Base-by-base conservation (phyloP, 2,888 invertebrate genomes). In the Carcina quercana region DNA sequence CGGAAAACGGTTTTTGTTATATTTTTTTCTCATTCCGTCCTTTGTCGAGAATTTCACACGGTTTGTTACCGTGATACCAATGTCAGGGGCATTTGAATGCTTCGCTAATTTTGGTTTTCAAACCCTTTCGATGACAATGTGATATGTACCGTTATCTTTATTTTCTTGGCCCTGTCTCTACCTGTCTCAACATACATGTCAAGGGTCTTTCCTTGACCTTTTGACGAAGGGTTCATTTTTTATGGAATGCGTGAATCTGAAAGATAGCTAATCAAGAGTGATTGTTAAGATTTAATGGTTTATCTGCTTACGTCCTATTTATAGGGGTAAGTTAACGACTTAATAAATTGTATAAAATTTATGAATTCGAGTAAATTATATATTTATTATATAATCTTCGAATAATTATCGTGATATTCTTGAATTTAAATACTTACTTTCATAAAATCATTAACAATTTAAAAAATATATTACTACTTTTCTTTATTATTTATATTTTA, bases 41-140 rank as follows among this genome's bases (percentile, higher is more conserved):
- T 52, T 73, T 75, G 68, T 74, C 45, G 32, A 21, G 44, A 69
- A 82, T 82, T 82, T 82, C 83, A 74, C 83, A 83, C 82, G 83
- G 79, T 76, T 75, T 58, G 71, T 80, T 76, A 61, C 50, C 45
- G 59, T 11, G 22, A 60, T 56, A 47, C 47, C 52, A 54, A 50
- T 71, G 73, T 68, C 69, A 66, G 45, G 49, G 47, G 45, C 53
- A 71, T 80, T 74, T 80, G 74, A 82, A 83, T 83, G 73, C 52
- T 47, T 50, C 54, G 46, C 72, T 82, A 80, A 83, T 83, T 83
- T 82, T 47, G 71, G 64, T 69, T 71, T 65, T 26, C 6, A 45
- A 66, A 69, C 73, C 72, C 71, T 78, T 72, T 71, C 46, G 45
- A 21, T 56, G 52, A 69, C 65, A 71, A 66, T 66, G 43, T 59